Conservation (phyloP, 2,797 vertebrate genomes). For the Tinamus major region DNA sequence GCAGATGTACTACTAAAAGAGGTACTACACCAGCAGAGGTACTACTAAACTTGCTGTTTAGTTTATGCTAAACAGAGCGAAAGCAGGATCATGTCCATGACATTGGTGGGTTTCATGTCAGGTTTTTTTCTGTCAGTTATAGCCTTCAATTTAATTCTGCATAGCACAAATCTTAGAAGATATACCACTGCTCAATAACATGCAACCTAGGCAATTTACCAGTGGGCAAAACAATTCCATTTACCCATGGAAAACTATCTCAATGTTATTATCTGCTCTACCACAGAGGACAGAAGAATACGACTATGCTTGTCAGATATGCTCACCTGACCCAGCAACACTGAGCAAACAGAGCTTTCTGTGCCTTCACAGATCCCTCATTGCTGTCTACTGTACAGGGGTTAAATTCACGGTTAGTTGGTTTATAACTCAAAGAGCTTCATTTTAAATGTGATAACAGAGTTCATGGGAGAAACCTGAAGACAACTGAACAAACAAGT, state of each 20-base stretch:
- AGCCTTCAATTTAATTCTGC: background rate
- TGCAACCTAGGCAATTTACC: background rate
- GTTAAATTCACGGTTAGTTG: background rate
- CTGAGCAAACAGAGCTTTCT: background rate
- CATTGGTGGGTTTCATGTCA: fast-evolving
- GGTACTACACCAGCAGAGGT: background rate
- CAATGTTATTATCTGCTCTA: background rate
- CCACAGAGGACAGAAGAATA: background rate
- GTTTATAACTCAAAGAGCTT: background rate
- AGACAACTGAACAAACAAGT: background rate
- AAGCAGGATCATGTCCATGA: background rate
- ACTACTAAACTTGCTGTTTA: background rate
- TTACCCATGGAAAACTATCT: background rate
- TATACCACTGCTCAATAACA: background rate
- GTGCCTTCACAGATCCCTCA: background rate
- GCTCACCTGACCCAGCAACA: background rate
- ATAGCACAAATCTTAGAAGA: background rate
- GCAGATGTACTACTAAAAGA: background rate
- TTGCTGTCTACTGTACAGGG: background rate
- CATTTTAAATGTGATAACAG: background rate
- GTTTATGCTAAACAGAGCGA: background rate
- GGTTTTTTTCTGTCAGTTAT: background rate
- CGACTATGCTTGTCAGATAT: background rate
- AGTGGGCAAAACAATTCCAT: background rate
- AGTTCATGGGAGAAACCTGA: background rate